phyloP scores from a whole-genome alignment of 1,140 invertebrate genomes.

The Drosophila nikananu region DNA sequence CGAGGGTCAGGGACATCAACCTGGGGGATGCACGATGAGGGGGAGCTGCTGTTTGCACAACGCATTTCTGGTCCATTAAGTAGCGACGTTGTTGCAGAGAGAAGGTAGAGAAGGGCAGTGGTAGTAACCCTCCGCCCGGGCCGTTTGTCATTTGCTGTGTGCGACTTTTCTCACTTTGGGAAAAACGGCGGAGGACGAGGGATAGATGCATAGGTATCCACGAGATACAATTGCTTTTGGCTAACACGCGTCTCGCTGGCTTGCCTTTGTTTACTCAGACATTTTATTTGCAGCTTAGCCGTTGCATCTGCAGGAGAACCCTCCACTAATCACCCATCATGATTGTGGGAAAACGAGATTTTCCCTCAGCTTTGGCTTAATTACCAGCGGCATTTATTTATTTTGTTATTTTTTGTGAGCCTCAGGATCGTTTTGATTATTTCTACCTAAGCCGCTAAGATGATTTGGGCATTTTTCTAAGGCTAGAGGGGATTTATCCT shows the following conservation, averaged over 20 bases:
- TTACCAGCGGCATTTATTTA: conserved; percentile 55
- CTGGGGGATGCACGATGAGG: conserved; percentile 5
- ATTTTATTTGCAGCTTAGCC: conserved; percentile 63
- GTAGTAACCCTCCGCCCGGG: conserved; percentile 21
- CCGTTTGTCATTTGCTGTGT: conserved; percentile 79
- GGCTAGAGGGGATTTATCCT: conserved; percentile 25
- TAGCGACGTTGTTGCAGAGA: conserved; percentile 65
- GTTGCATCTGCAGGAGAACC: conserved; percentile 38
- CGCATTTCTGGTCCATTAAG: conserved; percentile 83
- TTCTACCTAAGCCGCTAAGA: conserved; percentile 42
- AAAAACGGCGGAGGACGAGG: background rate
- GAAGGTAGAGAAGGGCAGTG: conserved; percentile 42
- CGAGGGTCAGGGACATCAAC: conserved; percentile 49
- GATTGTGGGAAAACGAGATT: conserved; percentile 64
- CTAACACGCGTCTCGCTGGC: conserved; percentile 67
- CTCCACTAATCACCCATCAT: conserved; percentile 52
- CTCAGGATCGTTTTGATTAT: conserved; percentile 49
- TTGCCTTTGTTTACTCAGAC: conserved; percentile 68
- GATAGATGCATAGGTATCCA: conserved; percentile 42
- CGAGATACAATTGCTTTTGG: conserved; percentile 74
- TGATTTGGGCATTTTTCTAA: conserved; percentile 63
- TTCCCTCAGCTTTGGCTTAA: conserved; percentile 53
- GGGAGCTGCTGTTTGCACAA: conserved; percentile 70
- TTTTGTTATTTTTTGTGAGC: conserved; percentile 23
- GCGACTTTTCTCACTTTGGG: conserved; percentile 79